Evolutionary conservation across 2,888 invertebrate genomes (phyloP).

Genomic region (Platypus cylindrus): DNA sequence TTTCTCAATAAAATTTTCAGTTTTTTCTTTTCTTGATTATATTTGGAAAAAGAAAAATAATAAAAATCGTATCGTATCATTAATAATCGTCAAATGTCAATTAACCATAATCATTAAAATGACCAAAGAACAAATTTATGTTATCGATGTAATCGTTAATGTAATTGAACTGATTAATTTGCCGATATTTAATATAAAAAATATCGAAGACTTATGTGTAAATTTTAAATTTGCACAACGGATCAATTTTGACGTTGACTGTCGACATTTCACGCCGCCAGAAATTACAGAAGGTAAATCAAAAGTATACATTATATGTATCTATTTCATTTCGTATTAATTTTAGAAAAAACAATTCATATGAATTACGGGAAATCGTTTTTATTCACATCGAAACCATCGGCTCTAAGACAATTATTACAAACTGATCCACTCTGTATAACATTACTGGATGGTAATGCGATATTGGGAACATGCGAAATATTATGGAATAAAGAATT

Average conservation of each 20-base stretch:
- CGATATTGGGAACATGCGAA: constrained; percentile 34
- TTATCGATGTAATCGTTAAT: constrained; percentile 44
- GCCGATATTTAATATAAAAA: constrained; percentile 27
- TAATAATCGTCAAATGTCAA: not conserved
- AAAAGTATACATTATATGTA: not conserved
- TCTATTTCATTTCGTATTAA: not conserved
- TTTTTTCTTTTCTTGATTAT: constrained; percentile 1
- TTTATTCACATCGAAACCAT: constrained; percentile 40
- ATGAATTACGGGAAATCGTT: constrained; percentile 42
- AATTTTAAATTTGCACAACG: constrained; percentile 40
- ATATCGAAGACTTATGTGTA: constrained; percentile 37
- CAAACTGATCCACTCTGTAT: constrained; percentile 40
- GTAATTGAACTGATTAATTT: constrained; percentile 36
- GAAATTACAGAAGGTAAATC: constrained; percentile 1
- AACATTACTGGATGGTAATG: constrained; percentile 39
- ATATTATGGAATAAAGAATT: constrained; percentile 40
- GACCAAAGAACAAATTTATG: constrained; percentile 39
- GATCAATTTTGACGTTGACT: constrained; percentile 36
- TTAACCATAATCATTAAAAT: constrained; percentile 1
- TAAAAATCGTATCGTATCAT: not conserved
- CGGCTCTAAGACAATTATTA: constrained; percentile 36
- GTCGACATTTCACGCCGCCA: constrained; percentile 9
- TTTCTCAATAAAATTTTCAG: no score
- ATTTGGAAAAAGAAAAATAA: not conserved
- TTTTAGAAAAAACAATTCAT: constrained; percentile 14